Evolutionary conservation across 2,113 vertebrate species (phyloP).

Genomic region (Leptosomus discolor): DNA sequence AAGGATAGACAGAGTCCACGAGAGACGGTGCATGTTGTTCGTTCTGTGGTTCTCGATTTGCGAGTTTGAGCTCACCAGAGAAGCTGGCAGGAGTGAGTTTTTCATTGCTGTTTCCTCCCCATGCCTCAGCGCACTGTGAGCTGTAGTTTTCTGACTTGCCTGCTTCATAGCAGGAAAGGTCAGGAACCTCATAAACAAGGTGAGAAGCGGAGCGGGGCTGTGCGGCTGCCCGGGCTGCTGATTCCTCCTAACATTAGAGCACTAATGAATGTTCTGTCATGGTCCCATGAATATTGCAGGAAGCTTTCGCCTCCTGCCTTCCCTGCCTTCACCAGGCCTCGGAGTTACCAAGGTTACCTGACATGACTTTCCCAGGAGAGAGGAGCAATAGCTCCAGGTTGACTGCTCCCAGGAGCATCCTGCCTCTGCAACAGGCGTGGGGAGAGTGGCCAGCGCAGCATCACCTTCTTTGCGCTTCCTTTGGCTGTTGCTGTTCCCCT

Average conservation of each 20-base stretch:
- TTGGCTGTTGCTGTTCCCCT: not conserved
- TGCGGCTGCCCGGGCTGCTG: not conserved
- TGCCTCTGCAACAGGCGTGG: not conserved
- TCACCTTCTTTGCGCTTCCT: accelerated
- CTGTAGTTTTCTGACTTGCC: slow-evolving; percentile 17
- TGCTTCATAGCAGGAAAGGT: slow-evolving; percentile 37
- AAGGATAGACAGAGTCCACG: not conserved
- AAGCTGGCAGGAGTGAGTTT: not conserved
- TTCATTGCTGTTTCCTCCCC: not conserved
- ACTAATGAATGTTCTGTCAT: slow-evolving; percentile 65
- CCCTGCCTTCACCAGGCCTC: not conserved
- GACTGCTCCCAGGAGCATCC: not conserved
- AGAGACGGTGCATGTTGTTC: not conserved
- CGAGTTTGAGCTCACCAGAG: accelerated
- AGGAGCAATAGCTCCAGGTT: slow-evolving; percentile 13
- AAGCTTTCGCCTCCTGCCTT: slow-evolving; percentile 14
- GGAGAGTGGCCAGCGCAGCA: not conserved
- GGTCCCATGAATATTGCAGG: slow-evolving; percentile 63
- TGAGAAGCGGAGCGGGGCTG: slow-evolving; percentile 22
- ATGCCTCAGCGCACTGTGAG: not conserved
- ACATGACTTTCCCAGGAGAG: slow-evolving; percentile 22
- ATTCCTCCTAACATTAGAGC: slow-evolving; percentile 52
- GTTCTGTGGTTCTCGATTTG: not conserved
- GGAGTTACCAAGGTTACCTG: slow-evolving; percentile 70
- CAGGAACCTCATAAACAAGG: slow-evolving; percentile 60